phyloP scores from a whole-genome alignment of 2,888 invertebrate species.

The Diarsia dahlii region DNA sequence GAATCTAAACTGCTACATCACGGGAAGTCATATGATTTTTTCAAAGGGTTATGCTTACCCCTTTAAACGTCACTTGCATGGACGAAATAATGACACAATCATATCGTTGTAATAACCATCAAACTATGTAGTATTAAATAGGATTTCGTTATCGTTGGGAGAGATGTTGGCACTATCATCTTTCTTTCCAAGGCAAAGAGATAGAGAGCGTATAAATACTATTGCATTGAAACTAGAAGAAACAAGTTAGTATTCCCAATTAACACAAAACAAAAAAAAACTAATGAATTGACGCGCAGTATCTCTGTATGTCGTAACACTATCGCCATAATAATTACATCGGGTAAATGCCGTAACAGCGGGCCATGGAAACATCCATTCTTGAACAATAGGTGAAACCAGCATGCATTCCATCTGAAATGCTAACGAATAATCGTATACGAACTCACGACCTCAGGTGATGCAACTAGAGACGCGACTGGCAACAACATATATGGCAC shows the following conservation, averaged over 20 bases:
- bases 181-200: not conserved
- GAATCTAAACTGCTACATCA: not conserved
- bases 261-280: not conserved
- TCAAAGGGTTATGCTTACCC: not conserved
- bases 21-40: not conserved
- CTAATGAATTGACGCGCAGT: constrained; percentile 10
- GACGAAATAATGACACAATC: not conserved
- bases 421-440: constrained; percentile 8
- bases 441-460: not conserved
- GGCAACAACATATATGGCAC: not conserved
- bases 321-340: constrained; percentile 62
- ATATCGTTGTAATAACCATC: not conserved
- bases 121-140: not conserved
- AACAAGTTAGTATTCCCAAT: not conserved
- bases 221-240: not conserved
- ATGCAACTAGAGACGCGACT: not conserved
- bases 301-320: constrained; percentile 42
- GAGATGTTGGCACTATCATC: not conserved
- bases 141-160: not conserved
- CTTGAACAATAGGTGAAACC: constrained; percentile 58
- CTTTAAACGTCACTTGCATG: not conserved
- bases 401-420: constrained; percentile 37
- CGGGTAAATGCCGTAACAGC: constrained; percentile 64
- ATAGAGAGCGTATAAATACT: not conserved
- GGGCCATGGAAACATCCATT: constrained; percentile 61